These are phyloP conservation scores for Cataglyphis hispanica DNA, from an alignment of 1,140 invertebrate genomes.

Conservation along the genomic window DNA sequence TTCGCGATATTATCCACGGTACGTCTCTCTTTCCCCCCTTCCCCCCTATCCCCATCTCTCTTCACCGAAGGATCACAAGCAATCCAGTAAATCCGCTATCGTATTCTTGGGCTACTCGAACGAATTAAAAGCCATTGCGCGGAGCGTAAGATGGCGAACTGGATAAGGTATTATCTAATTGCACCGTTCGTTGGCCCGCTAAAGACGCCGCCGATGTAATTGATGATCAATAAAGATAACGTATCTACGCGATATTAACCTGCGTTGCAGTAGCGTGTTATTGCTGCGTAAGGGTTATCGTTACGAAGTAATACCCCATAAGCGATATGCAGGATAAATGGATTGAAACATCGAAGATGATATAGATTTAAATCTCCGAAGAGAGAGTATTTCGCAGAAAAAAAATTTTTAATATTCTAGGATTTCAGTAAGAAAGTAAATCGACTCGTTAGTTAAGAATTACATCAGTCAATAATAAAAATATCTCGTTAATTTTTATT, in stretches of 20 bases:
- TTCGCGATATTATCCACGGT: conserved; percentile 53
- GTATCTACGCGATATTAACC: conserved; percentile 50
- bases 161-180: conserved; percentile 55
- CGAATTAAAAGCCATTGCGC: conserved; percentile 54
- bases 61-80: not conserved
- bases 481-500: not conserved
- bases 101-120: conserved; percentile 13
- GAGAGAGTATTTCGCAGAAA: not conserved
- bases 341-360: not conserved
- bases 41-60: too few species aligned
- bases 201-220: conserved; percentile 50
- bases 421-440: not conserved
- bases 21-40: not conserved
- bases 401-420: not conserved
- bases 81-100: conserved; percentile 50
- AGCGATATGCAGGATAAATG: conserved; percentile 40
- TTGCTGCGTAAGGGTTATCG: conserved; percentile 40
- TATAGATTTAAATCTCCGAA: not conserved
- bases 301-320: not conserved
- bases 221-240: conserved; percentile 62
- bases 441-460: not conserved
- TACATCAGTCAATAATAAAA: not conserved
- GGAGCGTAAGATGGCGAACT: conserved; percentile 4
- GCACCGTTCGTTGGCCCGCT: conserved; percentile 32
- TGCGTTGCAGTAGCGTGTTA: conserved; percentile 7